Evolutionary conservation across 2,797 vertebrate genomes (phyloP), one percentile per base, ranked within the genome.

Genomic region (Hypotaenidia philippensis): DNA sequence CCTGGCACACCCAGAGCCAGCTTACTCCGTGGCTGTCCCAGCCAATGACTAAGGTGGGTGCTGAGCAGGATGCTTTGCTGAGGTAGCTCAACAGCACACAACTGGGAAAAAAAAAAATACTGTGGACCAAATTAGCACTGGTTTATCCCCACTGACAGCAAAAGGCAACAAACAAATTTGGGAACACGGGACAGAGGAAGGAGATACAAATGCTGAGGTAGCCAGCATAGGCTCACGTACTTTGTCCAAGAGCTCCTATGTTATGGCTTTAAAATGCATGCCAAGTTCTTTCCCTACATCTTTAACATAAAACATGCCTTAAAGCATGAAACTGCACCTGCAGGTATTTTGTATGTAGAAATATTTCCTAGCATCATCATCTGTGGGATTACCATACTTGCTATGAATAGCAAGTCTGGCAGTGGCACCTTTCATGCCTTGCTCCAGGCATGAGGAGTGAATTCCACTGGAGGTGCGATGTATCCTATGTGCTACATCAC

Each of bases 371-470:
- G 16, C 2, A 1, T 56, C 31, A 41, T 83, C 70, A 40, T 31
- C 25, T 53, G 72, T 57, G 32, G 25, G 41, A 95, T 97, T 92
- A 97, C 77, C 69, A 34, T 50, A 66, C 78, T 83, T 94, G 78
- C 93, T 95, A 76, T 83, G 75, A 96, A 96, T 65, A 97, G 68
- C 45, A 71, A 61, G 26, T 59, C 83, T 89, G 71, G 29, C 78
- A 84, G 18, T 61, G 60, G 25, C 57, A 41, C 23, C 31, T 63
- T 59, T 68, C 34, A 45, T 2, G 20, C 65, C n/a, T 91, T 57
- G 71, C 53, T 79, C 59, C 55, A 85, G 87, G 60, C 66, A 52
- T 27, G 59, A 71, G 59, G 60, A 45, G 70, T 55, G 75, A 61
- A 36, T 90, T 89, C 41, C 38, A 52, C 29, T 76, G 60, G 49